Percentiles rank a stretch among this genome's conserved stretches.
Conservation (phyloP, 2,888 invertebrate species). For the Fragum sueziense region DNA sequence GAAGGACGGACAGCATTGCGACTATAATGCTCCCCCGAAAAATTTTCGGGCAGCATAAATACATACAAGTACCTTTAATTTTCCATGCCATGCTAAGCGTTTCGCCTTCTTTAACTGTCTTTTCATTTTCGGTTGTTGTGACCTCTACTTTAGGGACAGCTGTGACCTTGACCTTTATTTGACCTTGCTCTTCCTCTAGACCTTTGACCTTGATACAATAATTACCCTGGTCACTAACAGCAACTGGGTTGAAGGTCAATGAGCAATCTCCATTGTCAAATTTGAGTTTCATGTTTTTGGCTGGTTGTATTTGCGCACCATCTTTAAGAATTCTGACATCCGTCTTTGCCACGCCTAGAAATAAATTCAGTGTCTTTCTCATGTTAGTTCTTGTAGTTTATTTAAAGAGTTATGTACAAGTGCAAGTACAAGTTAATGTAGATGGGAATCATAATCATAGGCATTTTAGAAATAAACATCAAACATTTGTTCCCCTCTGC, state of each 20-base stretch:
- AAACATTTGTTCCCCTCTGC: too few species aligned
- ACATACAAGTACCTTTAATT: conserved; percentile 7
- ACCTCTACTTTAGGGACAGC: not conserved
- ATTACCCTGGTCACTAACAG: not conserved
- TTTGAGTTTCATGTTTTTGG: conserved; percentile 2
- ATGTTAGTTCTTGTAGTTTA: too few species aligned
- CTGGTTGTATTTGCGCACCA: not conserved
- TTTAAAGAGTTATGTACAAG: too few species aligned
- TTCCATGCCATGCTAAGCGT: conserved; percentile 27
- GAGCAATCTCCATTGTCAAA: conserved; percentile 4
- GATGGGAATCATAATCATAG: too few species aligned
- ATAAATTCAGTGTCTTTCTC: too few species aligned
- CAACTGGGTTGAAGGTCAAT: not conserved
- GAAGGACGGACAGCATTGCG: too few species aligned
- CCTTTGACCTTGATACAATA: conserved; percentile 2
- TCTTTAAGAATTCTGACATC: conserved; percentile 2
- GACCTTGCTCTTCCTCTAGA: not conserved
- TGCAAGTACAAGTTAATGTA: too few species aligned
- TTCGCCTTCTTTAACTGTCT: conserved; percentile 19
- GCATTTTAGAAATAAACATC: too few species aligned
- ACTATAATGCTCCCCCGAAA: too few species aligned
- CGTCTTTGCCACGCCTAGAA: not conserved
- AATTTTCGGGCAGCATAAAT: too few species aligned
- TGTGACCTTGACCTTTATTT: conserved; percentile 15
- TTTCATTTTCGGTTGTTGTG: not conserved